Evolutionary conservation across 2,888 invertebrate genomes (phyloP), one percentile per base, ranked within the genome.

Genomic region (Pammene fasciana): DNA sequence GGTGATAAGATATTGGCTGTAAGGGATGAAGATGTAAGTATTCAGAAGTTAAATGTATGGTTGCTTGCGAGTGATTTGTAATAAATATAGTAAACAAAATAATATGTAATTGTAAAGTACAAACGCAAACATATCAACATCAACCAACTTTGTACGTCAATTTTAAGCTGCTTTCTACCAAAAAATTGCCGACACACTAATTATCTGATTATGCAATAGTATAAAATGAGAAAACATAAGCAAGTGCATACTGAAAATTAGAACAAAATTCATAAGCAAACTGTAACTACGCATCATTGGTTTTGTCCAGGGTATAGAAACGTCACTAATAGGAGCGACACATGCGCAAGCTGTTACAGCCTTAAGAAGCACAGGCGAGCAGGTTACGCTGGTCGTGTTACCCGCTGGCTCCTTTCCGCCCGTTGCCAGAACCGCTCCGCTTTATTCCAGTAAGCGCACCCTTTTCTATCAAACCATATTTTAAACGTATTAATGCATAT

Each of bases 1-100:
- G 93, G 93, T 71, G 93, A 93, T 85, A 90, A 92, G 80, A 92
- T 93, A 79, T 82, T 93, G 75, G 93, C 93, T 74, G 93, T 93
- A 45, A 88, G 90, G 73, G 90, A 92, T 79, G 87, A 90, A 77
- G 86, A 91, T 78, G 93, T 93, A 73, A 88, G 92, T 88, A 54
- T 54, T 34, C 6, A 26, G 11, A 34, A 1, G 52, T 11, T 26
- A 26, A 26, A 26, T 3, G 26, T 4, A 26, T 26, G 4, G 4
- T 4, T 26, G 26, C 26, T 26, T 26, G 26, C 4, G 2, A 26
- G 4, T 26, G 1, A 26, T 26, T 26, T 26, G 26, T 26, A 26
- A 26, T 26, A n/a, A n/a, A n/a, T n/a, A n/a, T n/a, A n/a, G n/a
- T n/a, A n/a, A n/a, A n/a, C n/a, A n/a, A n/a, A n/a, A n/a, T n/a